Percentiles rank a stretch among this genome's conserved stretches.
Evolutionary conservation across 2,888 invertebrate species (phyloP).

Genomic region (Galeopsomyia nigrocyanea): DNA sequence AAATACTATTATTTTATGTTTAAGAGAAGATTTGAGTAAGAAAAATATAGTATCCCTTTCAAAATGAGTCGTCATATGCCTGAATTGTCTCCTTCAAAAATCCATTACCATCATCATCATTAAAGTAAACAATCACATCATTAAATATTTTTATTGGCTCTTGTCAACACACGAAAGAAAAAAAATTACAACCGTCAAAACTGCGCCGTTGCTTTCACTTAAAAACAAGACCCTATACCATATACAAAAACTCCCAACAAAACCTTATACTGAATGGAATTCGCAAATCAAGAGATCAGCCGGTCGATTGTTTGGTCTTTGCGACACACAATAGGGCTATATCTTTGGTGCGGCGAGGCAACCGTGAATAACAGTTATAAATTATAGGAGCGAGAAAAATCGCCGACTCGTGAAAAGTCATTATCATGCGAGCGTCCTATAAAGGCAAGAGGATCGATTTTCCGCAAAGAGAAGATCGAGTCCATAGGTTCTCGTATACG

Average conservation of each 20-base stretch:
- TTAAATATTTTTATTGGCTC: conserved; percentile 12
- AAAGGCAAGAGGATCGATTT: conserved; percentile 40
- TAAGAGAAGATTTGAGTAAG: too few relatives aligned
- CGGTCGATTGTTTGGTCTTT: conserved; percentile 49
- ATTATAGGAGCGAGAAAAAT: conserved; percentile 48
- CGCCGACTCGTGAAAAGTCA: conserved; percentile 45
- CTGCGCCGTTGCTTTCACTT: not conserved
- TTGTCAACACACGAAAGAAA: not conserved
- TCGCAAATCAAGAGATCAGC: conserved; percentile 61
- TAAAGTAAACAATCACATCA: conserved; percentile 3
- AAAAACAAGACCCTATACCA: not conserved
- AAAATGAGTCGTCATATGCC: too few relatives aligned
- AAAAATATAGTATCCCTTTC: too few relatives aligned
- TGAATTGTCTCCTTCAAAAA: too few relatives aligned
- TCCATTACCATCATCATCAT: not conserved
- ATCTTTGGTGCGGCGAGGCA: conserved; percentile 50
- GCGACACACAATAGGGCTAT: conserved; percentile 9
- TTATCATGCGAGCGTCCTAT: conserved; percentile 15
- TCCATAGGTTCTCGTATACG: not conserved
- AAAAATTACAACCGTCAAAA: conserved; percentile 21
- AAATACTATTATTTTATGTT: too few relatives aligned
- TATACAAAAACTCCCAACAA: not conserved
- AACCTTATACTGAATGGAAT: conserved; percentile 38
- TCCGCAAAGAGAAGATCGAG: conserved; percentile 34
- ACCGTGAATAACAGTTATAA: conserved; percentile 61